Evolutionary conservation across 1,140 invertebrate genomes (phyloP), one percentile per base, ranked within the genome.

Genomic region (Nixonia krombeini): DNA sequence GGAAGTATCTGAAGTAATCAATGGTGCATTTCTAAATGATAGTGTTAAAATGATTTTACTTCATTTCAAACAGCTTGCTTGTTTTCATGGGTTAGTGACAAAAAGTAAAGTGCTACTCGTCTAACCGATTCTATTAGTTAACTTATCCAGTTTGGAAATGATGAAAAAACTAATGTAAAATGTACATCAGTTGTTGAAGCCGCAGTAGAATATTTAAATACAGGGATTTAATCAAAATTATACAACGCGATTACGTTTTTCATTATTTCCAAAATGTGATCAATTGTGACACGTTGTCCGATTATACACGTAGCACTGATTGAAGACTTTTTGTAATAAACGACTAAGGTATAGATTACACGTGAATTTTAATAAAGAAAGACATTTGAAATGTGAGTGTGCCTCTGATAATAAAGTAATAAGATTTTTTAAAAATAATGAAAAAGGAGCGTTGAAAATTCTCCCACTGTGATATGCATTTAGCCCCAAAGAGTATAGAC

Each of bases 401-500:
- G 72, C 58, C 73, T 75, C 75, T 78, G 68, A 65, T 28, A 26
- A 59, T 61, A 64, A 69, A 63, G 26, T 67, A 63, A 62, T 55
- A 71, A 46, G 58, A 67, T 64, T 72, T 72, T 72, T 26, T 40
- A 66, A 70, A 72, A 66, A 55, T 59, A 73, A 64, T 65, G 57
- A 65, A 72, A 74, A 71, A 65, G 42, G 70, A 77, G 74, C 45
- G 72, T 79, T 73, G 66, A 76, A 81, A 80, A 77, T 76, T 83
- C 74, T 81, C 63, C 73, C 79, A 82, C 83, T 84, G 83, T 85
- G 83, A 85, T 84, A 85, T 76, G 79, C 81, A 85, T 83, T 83
- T 83, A 84, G 80, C 75, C 79, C 83, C 82, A 84, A 85, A 85
- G 82, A 84, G 67, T 83, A 75, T 85, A 84, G 79, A 81, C 76